Percentiles rank a stretch among this genome's conserved stretches.
These are phyloP conservation scores for Nyctalus aviator DNA, from an alignment of 2,797 vertebrate genomes.

Conservation along the genomic window DNA sequence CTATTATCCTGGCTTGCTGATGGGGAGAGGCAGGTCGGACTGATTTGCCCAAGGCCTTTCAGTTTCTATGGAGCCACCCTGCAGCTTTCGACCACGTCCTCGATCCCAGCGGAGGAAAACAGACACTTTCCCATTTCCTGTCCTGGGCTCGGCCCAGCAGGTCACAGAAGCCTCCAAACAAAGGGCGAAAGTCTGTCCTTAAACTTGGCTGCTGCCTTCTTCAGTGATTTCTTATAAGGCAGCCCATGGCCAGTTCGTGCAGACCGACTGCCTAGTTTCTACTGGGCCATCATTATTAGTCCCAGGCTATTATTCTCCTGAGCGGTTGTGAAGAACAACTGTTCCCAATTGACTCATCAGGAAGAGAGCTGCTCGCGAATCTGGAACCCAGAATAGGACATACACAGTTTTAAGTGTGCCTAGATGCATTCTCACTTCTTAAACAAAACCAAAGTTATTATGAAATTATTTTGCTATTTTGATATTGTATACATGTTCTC, in stretches of 20 bases:
- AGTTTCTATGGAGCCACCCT: background rate
- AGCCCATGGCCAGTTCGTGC: background rate
- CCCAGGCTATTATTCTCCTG: background rate
- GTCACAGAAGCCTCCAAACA: constrained; percentile 46
- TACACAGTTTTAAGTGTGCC: background rate
- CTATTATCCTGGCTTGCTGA: constrained; percentile 38
- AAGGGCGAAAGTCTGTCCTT: constrained; percentile 37
- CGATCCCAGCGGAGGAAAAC: background rate
- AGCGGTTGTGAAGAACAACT: background rate
- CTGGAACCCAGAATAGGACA: background rate
- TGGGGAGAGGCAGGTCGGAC: background rate
- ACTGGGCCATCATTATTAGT: background rate
- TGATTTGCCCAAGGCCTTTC: constrained; percentile 38
- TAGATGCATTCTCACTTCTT: background rate
- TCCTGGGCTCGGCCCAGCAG: constrained; percentile 11
- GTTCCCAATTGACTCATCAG: background rate
- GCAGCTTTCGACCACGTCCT: constrained; percentile 38
- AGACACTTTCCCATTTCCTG: constrained; percentile 33
- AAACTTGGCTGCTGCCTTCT: background rate
- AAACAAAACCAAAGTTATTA: background rate
- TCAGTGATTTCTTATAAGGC: background rate
- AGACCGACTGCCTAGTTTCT: background rate
- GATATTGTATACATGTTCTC: background rate
- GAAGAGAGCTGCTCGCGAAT: background rate
- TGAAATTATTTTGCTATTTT: background rate